Base-by-base conservation (phyloP, 2,888 invertebrate genomes). In the Strigamia crassipes region DNA sequence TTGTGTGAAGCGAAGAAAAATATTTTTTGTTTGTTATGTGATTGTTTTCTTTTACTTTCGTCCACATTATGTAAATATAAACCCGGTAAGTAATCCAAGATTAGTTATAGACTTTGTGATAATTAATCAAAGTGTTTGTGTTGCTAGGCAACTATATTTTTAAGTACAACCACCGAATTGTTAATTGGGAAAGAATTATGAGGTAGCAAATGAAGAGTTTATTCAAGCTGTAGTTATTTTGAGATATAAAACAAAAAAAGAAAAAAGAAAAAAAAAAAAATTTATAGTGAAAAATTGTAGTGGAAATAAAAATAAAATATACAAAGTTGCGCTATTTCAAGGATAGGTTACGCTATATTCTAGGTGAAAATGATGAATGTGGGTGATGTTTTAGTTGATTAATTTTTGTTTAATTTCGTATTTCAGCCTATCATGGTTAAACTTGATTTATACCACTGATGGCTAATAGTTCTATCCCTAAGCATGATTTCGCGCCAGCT, bases 401-500 rank as follows among this genome's bases (percentile, higher is more conserved):
- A 12, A 27, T 15, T 31, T 38, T 8, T 78, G 8, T 15, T 78
- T 78, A 23, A 23, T 27, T 46, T 27, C 27, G 3, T 27, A 79
- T 41, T 41, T 31, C 38, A 77, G 81, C 78, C 78, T 83, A 83
- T 79, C 82, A 83, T 82, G 81, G 77, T 82, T 38, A 73, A 61
- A 77, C 66, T 80, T 31, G 81, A 73, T 66, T 79, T 51, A 23
- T 21, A 13, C 21, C 77, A 83, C 84, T 85, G 84, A 85, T 85
- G 85, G 86, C 85, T 83, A 86, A 83, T 84, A 85, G 84, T 84
- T 85, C 85, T 84, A 83, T 87, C 85, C 88, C 88, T 81, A 87
- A 87, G 85, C 87, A 88, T 86, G 88, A 88, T 85, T 88, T 88
- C 87, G 88, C 88, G 84, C 88, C 88, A 85, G 87, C 88, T 84